phyloP scores from a whole-genome alignment of 2,113 vertebrate genomes.

The Cichladusa arquata region DNA sequence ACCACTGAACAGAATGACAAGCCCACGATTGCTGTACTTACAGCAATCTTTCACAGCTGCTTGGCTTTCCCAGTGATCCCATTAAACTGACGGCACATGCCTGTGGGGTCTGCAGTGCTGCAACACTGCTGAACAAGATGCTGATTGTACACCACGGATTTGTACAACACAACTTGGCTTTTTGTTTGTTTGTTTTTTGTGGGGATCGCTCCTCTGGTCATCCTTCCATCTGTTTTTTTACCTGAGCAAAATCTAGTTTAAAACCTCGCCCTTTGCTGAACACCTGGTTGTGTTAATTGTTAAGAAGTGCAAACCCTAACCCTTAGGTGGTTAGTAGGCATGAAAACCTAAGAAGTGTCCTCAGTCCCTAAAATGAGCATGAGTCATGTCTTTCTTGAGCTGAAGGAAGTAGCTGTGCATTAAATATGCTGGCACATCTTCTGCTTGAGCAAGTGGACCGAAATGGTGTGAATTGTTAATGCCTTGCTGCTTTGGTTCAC shows the following conservation, averaged over 20 bases:
- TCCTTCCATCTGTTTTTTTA: slow-evolving; percentile 27
- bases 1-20: slow-evolving; percentile 87
- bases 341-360: slow-evolving; percentile 51
- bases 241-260: slow-evolving; percentile 45
- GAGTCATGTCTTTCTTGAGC: slow-evolving; percentile 79
- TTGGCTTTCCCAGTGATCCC: slow-evolving; percentile 78
- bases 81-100: slow-evolving; percentile 81
- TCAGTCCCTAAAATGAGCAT: slow-evolving; percentile 71
- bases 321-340: slow-evolving; percentile 20
- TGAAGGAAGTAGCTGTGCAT: slow-evolving; percentile 84
- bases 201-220: slow-evolving; percentile 5
- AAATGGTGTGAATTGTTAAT: slow-evolving; percentile 93
- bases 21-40: slow-evolving; percentile 86
- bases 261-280: slow-evolving; percentile 6
- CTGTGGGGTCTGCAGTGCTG: slow-evolving; percentile 72
- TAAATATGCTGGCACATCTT: slow-evolving; percentile 91
- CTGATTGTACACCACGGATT: slow-evolving; percentile 64
- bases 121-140: slow-evolving; percentile 65
- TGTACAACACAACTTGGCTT: slow-evolving; percentile 52
- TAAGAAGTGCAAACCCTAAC: slow-evolving; percentile 24
- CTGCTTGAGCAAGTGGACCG: slow-evolving; percentile 89
- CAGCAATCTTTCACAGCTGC: slow-evolving; percentile 86
- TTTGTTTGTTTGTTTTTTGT: not conserved
- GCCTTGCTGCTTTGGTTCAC: slow-evolving; percentile 88
- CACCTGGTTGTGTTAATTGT: slow-evolving; percentile 72